Evolutionary conservation across 1,140 invertebrate genomes (phyloP).

Genomic region (Plutomurus gul): DNA sequence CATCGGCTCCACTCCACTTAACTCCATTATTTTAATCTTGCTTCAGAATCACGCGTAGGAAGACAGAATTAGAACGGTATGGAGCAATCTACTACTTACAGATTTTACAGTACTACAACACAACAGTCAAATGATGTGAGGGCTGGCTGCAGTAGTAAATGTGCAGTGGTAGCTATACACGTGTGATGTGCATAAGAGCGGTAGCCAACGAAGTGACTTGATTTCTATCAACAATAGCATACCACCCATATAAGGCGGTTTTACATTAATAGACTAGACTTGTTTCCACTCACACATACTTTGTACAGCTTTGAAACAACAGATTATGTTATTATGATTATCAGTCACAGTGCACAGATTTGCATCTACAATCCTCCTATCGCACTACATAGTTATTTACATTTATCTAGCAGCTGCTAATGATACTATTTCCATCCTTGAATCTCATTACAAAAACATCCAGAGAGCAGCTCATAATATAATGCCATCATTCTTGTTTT

Average conservation of each 20-base stretch:
- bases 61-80: not conserved
- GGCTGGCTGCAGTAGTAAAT: too few relatives aligned
- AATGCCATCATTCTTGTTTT: not conserved
- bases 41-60: conserved; percentile 26
- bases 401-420: not conserved
- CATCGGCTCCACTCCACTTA: not conserved
- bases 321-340: conserved; percentile 25
- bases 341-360: conserved; percentile 8
- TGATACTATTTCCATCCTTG: conserved; percentile 8
- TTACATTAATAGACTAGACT: not conserved
- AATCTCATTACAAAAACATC: not conserved
- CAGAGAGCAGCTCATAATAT: not conserved
- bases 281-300: not conserved
- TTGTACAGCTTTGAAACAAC: not conserved
- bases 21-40: conserved; percentile 13
- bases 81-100: not conserved
- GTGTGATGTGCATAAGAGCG: not conserved
- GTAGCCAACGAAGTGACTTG: not conserved
- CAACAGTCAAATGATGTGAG: not conserved
- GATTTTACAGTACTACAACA: not conserved
- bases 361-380: conserved; percentile 19
- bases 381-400: conserved; percentile 14
- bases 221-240: too few relatives aligned
- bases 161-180: not conserved
- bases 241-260: conserved; percentile 5